Evolutionary conservation across 2,888 invertebrate species (phyloP), one percentile per base, ranked within the genome.

Genomic region (Rhingia rostrata): DNA sequence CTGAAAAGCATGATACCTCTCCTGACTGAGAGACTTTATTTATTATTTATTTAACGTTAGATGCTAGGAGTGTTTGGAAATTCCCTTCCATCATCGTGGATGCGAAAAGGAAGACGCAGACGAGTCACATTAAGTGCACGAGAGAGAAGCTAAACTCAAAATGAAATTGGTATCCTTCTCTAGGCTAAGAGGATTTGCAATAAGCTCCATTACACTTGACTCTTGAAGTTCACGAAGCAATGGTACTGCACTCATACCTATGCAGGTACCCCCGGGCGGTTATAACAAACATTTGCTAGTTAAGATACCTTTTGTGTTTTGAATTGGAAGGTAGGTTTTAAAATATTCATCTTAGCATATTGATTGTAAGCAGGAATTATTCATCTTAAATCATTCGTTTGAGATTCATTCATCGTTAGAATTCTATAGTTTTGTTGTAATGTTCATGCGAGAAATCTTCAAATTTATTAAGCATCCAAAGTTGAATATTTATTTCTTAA

Each of bases 61-160:
- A 72, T 72, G 60, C 66, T 84, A 22, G 22, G 22, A 22, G 22
- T 22, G 58, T 74, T 84, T 79, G 74, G 60, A 79, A 79, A 79
- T 84, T 84, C 79, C 60, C 83, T 79, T 79, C 79, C 64, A 70
- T 84, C 79, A 79, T 84, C 67, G 73, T 58, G 41, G 30, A 32
- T 47, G 10, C 22, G 22, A 22, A 22, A 22, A 22, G 22, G 1
- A 22, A 22, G 22, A 22, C 22, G 22, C 22, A 22, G 32, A 5
- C 7, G 49, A 45, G 75, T 66, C 41, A 39, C 63, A 60, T 56
- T 64, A 79, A 79, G 83, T 84, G 83, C 64, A 74, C 51, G 56
- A 49, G 56, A 67, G 49, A 60, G 22, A 22, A 22, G 75, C 56
- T 58, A 53, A 61, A 56, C 53, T 72, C 49, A 72, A 78, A 72